Evolutionary conservation across 1,140 invertebrate genomes (phyloP), one percentile per base, ranked within the genome.

Genomic region (Leptopilina clavipes): DNA sequence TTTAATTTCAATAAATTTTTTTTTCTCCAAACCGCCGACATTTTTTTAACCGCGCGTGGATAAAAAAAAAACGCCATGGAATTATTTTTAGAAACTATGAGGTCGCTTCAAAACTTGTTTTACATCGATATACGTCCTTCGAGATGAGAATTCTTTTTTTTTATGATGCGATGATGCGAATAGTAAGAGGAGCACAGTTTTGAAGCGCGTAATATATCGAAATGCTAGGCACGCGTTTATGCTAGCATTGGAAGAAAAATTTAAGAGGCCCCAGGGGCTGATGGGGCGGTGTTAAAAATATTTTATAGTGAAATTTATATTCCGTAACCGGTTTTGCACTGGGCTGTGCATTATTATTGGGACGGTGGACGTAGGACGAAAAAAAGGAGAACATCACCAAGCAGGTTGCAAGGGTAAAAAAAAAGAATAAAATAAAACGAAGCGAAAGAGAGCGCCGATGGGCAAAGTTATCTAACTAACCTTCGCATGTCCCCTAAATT

Each of bases 231-330:
- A 65, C 59, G 59, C 59, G 59, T 65, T 31, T 65, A 31, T 31
- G 59, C 59, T 65, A 65, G 59, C 14, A 31, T 52, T 12, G 22
- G 14, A 65, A 31, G 25, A 25, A 65, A 65, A 19, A 65, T 65
- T 65, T 65, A 31, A n/a, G 22, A 37, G 59, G 59, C 59, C 59
- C 59, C 22, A 65, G 59, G 59, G 59, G 59, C 59, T 9, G 59
- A 65, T 65, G 22, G 48, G 45, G 59, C 37, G 74, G 12, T 65
- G 59, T 59, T 79, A 70, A 76, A 76, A 74, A 75, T 76, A 75
- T 77, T 79, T 79, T 75, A 79, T 77, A 74, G 56, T 48, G 74
- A 48, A 79, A 79, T 79, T 77, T 77, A 73, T 72, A 79, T 77
- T 73, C 73, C 18, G 71, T 71, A 73, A 79, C 78, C 78, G 78